A percentile compares a stretch with the other conserved stretches of the same genome.
Evolutionary conservation across 2,797 vertebrate genomes (phyloP).

Genomic region (Neostethus bicornis): DNA sequence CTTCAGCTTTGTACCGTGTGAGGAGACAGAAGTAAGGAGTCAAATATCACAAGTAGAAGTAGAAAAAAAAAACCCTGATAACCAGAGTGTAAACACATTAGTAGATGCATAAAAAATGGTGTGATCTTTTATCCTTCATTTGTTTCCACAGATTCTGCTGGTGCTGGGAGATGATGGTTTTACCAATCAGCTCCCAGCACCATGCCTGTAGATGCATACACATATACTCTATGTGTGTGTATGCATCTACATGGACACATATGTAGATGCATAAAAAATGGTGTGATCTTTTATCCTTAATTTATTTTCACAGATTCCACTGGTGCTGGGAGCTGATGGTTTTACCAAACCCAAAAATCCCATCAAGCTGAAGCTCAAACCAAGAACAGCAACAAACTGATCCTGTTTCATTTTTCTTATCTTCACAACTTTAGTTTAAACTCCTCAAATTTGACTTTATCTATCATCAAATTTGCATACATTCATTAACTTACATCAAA

Average conservation of each 20-base stretch:
- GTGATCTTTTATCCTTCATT: conserved; percentile 2
- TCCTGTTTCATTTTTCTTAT: too few species aligned
- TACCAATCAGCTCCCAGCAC: too few species aligned
- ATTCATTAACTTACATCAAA: too few species aligned
- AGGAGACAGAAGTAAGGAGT: conserved; percentile 83
- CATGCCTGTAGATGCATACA: too few species aligned
- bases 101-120: not conserved
- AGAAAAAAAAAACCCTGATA: too few species aligned
- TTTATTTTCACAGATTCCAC: conserved; percentile 60
- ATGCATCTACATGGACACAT: too few species aligned
- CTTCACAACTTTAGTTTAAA: not conserved
- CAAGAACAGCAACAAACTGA: conserved; percentile 38
- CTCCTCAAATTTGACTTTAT: too few species aligned
- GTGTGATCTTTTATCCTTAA: not conserved
- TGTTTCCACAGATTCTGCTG: conserved; percentile 65
- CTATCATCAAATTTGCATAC: too few species aligned
- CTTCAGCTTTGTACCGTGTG: conserved; percentile 83
- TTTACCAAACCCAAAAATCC: conserved; percentile 64
- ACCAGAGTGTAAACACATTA: too few species aligned
- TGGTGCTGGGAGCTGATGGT: conserved; percentile 48
- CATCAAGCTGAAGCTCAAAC: conserved; percentile 71
- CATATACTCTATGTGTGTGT: too few species aligned
- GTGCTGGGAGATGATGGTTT: conserved; percentile 48
- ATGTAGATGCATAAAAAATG: not conserved
- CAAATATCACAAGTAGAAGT: not conserved